These are phyloP conservation scores for Papilio xuthus DNA, from an alignment of 1,140 invertebrate species.

Conservation along the genomic window DNA sequence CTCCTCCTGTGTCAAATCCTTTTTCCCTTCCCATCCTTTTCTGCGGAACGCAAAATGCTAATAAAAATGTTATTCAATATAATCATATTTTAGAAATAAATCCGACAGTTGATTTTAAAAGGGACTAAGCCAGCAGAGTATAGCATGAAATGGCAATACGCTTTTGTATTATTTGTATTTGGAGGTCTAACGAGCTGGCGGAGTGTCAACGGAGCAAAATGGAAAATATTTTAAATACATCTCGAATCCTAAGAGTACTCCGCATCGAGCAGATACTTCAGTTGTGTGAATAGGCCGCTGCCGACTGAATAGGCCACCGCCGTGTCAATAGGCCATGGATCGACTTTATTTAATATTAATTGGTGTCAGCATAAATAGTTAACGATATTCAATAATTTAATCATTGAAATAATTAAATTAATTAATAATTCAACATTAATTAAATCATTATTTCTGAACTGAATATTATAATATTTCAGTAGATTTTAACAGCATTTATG, in stretches of 20 bases:
- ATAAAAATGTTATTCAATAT: neutral
- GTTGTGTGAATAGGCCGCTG: slow-evolving; percentile 2
- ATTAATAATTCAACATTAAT: neutral
- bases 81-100: neutral
- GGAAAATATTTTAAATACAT: slow-evolving; percentile 24
- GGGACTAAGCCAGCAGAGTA: neutral
- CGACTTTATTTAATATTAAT: slow-evolving; percentile 14
- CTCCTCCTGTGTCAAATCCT: too few species aligned
- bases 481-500: neutral
- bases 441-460: neutral
- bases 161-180: slow-evolving; percentile 17
- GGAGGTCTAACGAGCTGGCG: slow-evolving; percentile 7
- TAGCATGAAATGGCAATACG: neutral
- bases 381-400: neutral
- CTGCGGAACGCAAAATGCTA: too few species aligned
- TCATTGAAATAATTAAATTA: neutral
- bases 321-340: slow-evolving; percentile 15
- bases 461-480: too few species aligned
- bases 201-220: slow-evolving; percentile 8
- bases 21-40: too few species aligned
- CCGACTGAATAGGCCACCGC: neutral
- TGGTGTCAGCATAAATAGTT: slow-evolving; percentile 16
- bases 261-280: slow-evolving; percentile 16
- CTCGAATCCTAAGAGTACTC: slow-evolving; percentile 14
- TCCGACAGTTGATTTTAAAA: neutral